Evolutionary conservation across 1,140 invertebrate species (phyloP).

Genomic region (Sesamia nonagrioides): DNA sequence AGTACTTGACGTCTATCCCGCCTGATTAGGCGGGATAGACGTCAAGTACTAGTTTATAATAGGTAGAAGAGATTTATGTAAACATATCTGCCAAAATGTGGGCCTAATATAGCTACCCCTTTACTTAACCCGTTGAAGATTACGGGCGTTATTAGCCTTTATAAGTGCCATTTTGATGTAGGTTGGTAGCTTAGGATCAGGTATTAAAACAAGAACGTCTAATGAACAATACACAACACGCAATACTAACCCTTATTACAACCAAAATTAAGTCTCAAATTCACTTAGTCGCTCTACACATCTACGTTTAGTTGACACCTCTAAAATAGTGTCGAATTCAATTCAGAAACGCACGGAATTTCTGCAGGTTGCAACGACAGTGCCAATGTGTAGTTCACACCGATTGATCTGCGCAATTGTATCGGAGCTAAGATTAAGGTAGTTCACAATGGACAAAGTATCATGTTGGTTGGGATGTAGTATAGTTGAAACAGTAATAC

Average conservation of each 20-base stretch:
- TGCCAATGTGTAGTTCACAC: background rate
- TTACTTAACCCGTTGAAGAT: too few relatives aligned
- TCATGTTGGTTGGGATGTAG: background rate
- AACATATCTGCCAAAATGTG: too few relatives aligned
- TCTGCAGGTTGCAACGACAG: background rate
- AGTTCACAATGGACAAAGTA: background rate
- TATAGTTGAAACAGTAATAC: background rate
- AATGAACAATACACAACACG: too few relatives aligned
- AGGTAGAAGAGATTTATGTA: too few relatives aligned
- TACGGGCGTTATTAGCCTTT: too few relatives aligned
- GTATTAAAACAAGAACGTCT: too few relatives aligned
- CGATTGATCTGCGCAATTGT: constrained; percentile 9
- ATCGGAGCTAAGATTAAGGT: constrained; percentile 14
- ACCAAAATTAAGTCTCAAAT: background rate
- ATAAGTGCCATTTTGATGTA: too few relatives aligned
- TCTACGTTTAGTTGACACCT: background rate
- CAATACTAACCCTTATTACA: background rate
- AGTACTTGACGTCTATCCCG: too few relatives aligned
- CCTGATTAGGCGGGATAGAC: too few relatives aligned
- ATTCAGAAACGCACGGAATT: background rate
- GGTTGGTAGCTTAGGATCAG: too few relatives aligned
- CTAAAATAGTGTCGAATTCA: constrained; percentile 23
- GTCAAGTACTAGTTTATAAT: too few relatives aligned
- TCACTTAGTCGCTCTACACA: background rate
- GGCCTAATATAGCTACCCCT: too few relatives aligned